Percentiles rank a stretch among this genome's conserved stretches.
Conservation (phyloP, 92 coral and sea anemone species). For the Porites cylindrica region DNA sequence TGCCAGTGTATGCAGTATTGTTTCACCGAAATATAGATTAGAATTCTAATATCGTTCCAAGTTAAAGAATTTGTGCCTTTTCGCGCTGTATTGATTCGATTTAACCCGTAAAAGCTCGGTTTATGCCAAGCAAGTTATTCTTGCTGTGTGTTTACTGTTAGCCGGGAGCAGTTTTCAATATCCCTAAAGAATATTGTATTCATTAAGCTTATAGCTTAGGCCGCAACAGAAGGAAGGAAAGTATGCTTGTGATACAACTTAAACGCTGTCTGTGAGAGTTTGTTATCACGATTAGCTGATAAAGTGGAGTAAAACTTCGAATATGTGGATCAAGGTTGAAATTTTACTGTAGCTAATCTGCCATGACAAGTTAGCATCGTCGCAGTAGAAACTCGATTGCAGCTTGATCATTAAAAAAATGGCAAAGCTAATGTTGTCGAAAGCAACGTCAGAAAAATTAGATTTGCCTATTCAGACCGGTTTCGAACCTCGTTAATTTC, state of each 20-base stretch:
- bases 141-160: conserved; percentile 30
- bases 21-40: conserved; percentile 4
- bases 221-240: conserved; percentile 8
- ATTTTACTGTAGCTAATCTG: background rate
- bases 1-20: conserved; percentile 29
- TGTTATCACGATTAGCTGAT: background rate
- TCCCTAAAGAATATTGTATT: conserved; percentile 41
- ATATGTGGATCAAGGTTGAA: background rate
- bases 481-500: background rate
- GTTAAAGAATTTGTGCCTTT: background rate
- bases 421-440: background rate
- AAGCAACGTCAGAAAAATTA: background rate
- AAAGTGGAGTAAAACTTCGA: background rate
- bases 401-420: conserved; percentile 35
- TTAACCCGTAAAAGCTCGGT: background rate
- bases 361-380: conserved; percentile 22
- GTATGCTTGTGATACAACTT: background rate
- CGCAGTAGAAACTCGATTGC: background rate
- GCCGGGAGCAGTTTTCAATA: conserved; percentile 23
- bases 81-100: background rate
- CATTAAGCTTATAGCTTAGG: background rate
- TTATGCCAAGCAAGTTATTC: conserved; percentile 3
- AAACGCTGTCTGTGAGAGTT: background rate
- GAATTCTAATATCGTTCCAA: conserved; percentile 7
- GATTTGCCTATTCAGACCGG: background rate